phyloP scores from a whole-genome alignment of 2,888 invertebrate species.

The Crocallis elinguaria region DNA sequence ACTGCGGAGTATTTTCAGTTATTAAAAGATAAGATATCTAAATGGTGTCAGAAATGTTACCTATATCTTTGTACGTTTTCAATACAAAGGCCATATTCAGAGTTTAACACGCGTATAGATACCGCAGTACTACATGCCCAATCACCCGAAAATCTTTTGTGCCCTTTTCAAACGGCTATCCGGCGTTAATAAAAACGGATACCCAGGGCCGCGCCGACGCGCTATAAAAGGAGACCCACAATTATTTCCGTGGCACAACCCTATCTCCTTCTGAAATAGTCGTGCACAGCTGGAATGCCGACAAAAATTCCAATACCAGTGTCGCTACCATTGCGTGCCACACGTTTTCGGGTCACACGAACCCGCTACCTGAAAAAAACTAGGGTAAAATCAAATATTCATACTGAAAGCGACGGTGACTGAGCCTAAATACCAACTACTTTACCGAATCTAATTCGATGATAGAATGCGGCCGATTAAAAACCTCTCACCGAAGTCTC shows the following conservation, averaged over 20 bases:
- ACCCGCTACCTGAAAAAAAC: slow-evolving; percentile 54
- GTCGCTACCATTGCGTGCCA: slow-evolving; percentile 65
- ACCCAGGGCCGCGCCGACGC: slow-evolving; percentile 48
- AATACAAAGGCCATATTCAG: slow-evolving; percentile 21
- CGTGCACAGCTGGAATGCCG: slow-evolving; percentile 54
- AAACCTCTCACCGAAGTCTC: slow-evolving; percentile 17
- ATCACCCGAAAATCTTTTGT: slow-evolving; percentile 55
- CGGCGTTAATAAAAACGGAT: slow-evolving; percentile 57
- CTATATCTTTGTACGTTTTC: slow-evolving; percentile 2
- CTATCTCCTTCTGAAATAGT: slow-evolving; percentile 55
- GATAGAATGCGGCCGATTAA: slow-evolving; percentile 22
- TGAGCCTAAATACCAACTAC: slow-evolving; percentile 23
- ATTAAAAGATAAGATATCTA: slow-evolving; percentile 2
- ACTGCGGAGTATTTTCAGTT: slow-evolving; percentile 5
- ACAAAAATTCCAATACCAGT: slow-evolving; percentile 65
- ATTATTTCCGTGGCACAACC: slow-evolving; percentile 58
- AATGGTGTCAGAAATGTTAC: background rate
- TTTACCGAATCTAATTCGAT: slow-evolving; percentile 39
- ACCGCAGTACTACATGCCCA: slow-evolving; percentile 38
- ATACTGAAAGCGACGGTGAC: slow-evolving; percentile 40
- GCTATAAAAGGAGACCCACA: slow-evolving; percentile 56
- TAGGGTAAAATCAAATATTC: slow-evolving; percentile 65
- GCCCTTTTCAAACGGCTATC: slow-evolving; percentile 49
- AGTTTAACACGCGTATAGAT: slow-evolving; percentile 29
- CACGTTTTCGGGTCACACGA: slow-evolving; percentile 74